phyloP scores from a whole-genome alignment of 23 tunicate genomes.

The Phallusia fumigata region DNA sequence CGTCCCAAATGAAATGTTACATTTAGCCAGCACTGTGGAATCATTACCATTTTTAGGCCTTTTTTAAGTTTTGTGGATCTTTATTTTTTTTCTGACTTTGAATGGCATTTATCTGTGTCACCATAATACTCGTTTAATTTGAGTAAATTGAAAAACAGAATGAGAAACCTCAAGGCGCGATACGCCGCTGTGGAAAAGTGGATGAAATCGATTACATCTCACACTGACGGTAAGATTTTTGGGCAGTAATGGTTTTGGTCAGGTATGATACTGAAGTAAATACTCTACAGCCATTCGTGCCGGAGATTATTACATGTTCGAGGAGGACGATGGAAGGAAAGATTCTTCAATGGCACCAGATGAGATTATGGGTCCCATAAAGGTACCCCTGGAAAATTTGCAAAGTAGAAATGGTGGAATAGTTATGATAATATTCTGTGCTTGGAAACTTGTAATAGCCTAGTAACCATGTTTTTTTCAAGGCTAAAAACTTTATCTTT shows the following conservation, averaged over 20 bases:
- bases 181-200: conserved; percentile 39
- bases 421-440: too few species aligned
- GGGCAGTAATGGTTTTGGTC: neutral
- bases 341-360: conserved; percentile 6
- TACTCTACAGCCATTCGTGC: conserved; percentile 56
- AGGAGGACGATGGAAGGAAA: conserved; percentile 29
- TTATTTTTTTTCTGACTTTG: too few species aligned
- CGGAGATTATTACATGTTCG: conserved; percentile 91
- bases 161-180: conserved; percentile 45
- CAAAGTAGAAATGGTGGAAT: too few species aligned
- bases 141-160: conserved; percentile 15
- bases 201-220: conserved; percentile 21
- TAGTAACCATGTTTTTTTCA: too few species aligned
- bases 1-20: too few species aligned
- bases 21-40: too few species aligned
- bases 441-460: too few species aligned
- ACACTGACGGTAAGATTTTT: conserved; percentile 53
- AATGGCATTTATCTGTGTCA: too few species aligned
- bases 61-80: too few species aligned
- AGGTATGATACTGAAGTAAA: neutral
- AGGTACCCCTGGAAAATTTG: too few species aligned
- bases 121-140: neutral
- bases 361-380: conserved; percentile 66
- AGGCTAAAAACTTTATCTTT: too few species aligned
- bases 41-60: too few species aligned